These are phyloP conservation scores for Parelbella ahira DNA, from an alignment of 2,888 invertebrate species.

Conservation along the genomic window DNA sequence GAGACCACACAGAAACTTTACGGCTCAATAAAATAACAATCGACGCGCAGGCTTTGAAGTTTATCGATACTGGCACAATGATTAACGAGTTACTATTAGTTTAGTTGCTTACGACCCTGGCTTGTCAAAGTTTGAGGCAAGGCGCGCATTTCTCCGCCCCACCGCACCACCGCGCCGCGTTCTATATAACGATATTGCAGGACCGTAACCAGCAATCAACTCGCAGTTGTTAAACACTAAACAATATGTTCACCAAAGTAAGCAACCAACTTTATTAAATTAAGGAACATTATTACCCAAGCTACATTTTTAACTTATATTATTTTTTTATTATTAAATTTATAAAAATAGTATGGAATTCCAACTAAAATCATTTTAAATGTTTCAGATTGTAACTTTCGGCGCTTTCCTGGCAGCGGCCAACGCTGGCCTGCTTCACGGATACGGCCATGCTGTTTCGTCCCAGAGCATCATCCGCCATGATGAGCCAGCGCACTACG, in stretches of 20 bases:
- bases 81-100: constrained; percentile 37
- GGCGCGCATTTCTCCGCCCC: constrained; percentile 12
- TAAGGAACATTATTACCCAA: no score
- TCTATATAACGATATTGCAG: constrained; percentile 60
- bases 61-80: constrained; percentile 30
- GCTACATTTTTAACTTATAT: background rate
- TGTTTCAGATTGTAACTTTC: constrained; percentile 43
- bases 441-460: constrained; percentile 46
- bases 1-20: background rate
- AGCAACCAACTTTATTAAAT: constrained; percentile 39
- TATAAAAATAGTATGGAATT: no score
- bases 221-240: constrained; percentile 41
- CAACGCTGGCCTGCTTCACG: constrained; percentile 61
- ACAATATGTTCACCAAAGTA: constrained; percentile 63
- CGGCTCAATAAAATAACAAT: constrained; percentile 16
- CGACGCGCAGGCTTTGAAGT: constrained; percentile 7
- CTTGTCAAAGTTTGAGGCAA: constrained; percentile 18
- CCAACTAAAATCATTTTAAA: no score
- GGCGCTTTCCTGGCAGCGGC: constrained; percentile 48
- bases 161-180: constrained; percentile 12
- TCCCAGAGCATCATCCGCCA: constrained; percentile 51
- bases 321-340: no score
- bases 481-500: constrained; percentile 38
- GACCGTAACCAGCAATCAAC: constrained; percentile 56
- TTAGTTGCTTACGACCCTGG: constrained; percentile 37